A percentile compares a stretch with the other conserved stretches of the same genome.
These are phyloP conservation scores for Ladona fulva DNA, from an alignment of 1,140 invertebrate genomes.

Conservation along the genomic window DNA sequence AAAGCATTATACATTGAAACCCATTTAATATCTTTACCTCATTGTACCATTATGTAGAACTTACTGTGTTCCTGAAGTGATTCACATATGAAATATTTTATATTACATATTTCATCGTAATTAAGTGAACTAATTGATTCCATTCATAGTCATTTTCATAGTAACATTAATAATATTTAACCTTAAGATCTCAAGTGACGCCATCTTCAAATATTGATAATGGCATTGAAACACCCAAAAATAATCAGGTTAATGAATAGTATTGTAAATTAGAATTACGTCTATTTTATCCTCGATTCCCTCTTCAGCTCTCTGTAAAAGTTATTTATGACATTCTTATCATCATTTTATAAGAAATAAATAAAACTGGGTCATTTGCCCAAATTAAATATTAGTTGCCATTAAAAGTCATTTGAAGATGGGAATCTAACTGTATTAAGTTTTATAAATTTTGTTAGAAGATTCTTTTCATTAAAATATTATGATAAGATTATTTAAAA, in stretches of 20 bases:
- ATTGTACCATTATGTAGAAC: neutral
- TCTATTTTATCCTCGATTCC: neutral
- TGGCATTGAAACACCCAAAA: neutral
- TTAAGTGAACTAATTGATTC: slow-evolving; percentile 3
- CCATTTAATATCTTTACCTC: neutral
- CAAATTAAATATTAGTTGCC: neutral
- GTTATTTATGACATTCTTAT: neutral
- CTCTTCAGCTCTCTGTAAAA: neutral
- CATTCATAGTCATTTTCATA: neutral
- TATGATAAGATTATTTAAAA: neutral
- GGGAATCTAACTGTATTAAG: neutral
- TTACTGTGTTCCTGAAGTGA: neutral
- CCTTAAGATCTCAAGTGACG: neutral
- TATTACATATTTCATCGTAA: neutral
- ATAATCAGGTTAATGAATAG: neutral
- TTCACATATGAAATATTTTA: neutral
- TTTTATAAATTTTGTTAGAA: neutral
- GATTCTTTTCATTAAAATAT: neutral
- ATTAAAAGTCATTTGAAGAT: neutral
- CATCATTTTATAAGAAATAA: neutral
- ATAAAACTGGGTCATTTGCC: neutral
- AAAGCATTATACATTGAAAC: neutral
- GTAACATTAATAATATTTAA: neutral
- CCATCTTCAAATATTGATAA: neutral
- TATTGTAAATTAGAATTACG: neutral